Evolutionary conservation across 2,797 vertebrate genomes (phyloP), one percentile per base, ranked within the genome.

Genomic region (Merluccius polli): DNA sequence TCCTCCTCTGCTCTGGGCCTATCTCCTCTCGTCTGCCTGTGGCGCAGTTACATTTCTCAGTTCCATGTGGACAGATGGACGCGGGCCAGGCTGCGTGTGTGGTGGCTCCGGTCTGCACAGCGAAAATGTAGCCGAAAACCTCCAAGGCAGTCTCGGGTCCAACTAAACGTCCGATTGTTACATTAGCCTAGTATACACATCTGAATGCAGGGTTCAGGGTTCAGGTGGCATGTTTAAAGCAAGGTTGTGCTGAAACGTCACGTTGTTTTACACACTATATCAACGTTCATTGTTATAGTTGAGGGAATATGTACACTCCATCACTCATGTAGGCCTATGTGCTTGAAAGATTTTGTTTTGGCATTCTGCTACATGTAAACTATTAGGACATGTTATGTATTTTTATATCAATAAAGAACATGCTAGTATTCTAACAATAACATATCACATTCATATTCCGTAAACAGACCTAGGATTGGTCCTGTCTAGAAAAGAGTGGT

Each of bases 11-110:
- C 82, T 76, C 77, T 81, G 83, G 82, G 81, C 84, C 81, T 69
- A 72, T 84, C 79, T 73, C 84, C 78, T 16, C 75, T 65, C 10
- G 0, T n/a, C 21, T 63, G 83, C 81, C 86, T 90, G 89, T 91
- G 89, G 89, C 86, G 87, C 87, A 88, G 88, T 85, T 65, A 78
- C 81, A 83, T 86, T 91, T 91, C 88, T 89, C 83, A 88, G 79
- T 78, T 88, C 84, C 88, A 90, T 92, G 90, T 88, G 89, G 86
- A 88, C 87, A 86, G 81, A 86, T 91, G 89, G 90, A 87, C 44
- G 1, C 16, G 63, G 72, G 89, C 89, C 90, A 89, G 86, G 80
- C 81, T 90, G 88, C 83, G 82, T 89, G 87, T 85, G 79, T 87
- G 89, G 86, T 83, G 79, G 72, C 78, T 85, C 84, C 79, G 80